Conservation (phyloP, 2,113 vertebrate species). For the Rhodinocichla rosea region DNA sequence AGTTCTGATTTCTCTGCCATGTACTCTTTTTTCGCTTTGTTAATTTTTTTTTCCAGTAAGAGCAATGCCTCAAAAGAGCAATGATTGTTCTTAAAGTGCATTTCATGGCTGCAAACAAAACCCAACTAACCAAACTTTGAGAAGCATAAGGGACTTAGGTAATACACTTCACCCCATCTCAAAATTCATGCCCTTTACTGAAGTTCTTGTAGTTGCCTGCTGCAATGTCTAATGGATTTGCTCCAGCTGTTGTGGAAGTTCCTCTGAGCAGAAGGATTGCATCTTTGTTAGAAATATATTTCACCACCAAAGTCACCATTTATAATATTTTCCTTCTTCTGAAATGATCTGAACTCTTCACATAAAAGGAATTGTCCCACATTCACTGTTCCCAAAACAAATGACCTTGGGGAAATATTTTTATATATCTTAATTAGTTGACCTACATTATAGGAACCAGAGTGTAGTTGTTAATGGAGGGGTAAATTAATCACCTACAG, state of each 20-base stretch:
- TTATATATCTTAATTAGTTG: conserved; percentile 64
- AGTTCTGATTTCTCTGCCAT: neutral
- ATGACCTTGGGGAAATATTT: conserved; percentile 48
- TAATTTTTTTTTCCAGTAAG: neutral
- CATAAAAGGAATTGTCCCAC: conserved; percentile 22
- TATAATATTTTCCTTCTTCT: neutral
- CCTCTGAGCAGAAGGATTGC: neutral
- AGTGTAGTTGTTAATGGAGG: conserved; percentile 29
- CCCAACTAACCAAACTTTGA: neutral
- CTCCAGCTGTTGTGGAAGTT: neutral
- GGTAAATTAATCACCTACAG: conserved; percentile 31
- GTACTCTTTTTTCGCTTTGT: neutral
- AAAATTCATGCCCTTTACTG: neutral
- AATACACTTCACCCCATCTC: neutral
- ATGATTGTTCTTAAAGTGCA: neutral
- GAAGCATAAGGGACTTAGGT: neutral
- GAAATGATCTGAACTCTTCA: conserved; percentile 1
- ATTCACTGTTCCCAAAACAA: conserved; percentile 48
- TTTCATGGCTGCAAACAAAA: neutral
- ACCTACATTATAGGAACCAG: conserved; percentile 39
- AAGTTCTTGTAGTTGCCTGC: neutral
- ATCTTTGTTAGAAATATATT: neutral
- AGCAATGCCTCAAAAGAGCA: neutral
- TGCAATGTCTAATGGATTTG: neutral
- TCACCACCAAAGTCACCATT: neutral